These are phyloP conservation scores for Anthophora plumipes DNA, from an alignment of 2,888 invertebrate species.

Conservation along the genomic window DNA sequence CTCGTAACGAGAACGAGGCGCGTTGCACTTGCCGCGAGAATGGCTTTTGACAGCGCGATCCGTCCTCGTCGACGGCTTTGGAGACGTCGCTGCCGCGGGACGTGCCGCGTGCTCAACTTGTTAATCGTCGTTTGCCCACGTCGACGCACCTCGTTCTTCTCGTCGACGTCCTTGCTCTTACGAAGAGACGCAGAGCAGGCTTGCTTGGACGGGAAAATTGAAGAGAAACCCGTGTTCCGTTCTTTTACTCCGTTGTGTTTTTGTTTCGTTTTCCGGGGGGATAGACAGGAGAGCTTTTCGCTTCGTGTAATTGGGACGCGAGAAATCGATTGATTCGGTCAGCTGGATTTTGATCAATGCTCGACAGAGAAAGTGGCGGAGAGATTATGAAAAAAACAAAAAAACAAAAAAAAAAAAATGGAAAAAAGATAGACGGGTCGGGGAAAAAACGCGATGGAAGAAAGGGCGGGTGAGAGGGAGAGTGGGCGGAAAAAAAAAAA, in stretches of 20 bases:
- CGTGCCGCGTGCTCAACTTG: slow-evolving; percentile 20
- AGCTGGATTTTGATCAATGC: slow-evolving; percentile 60
- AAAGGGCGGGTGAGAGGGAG: background rate
- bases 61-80: slow-evolving; percentile 40
- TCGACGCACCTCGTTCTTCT: slow-evolving; percentile 7
- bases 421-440: slow-evolving; percentile 15
- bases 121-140: slow-evolving; percentile 36
- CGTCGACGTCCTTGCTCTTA: slow-evolving; percentile 10
- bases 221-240: background rate
- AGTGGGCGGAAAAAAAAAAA: background rate
- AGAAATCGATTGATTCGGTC: slow-evolving; percentile 56
- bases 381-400: slow-evolving; percentile 38
- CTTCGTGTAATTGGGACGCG: slow-evolving; percentile 28
- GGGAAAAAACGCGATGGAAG: background rate
- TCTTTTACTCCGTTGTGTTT: background rate
- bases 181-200: too few relatives aligned
- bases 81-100: slow-evolving; percentile 45
- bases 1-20: slow-evolving; percentile 44
- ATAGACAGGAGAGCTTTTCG: too few relatives aligned
- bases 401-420: background rate
- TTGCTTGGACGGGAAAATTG: too few relatives aligned
- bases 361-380: slow-evolving; percentile 47
- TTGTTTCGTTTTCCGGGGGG: background rate
- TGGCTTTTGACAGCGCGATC: slow-evolving; percentile 54
- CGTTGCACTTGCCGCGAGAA: slow-evolving; percentile 41